Conservation (phyloP, 2,113 vertebrate genomes). For the Australoheros scitulus region DNA sequence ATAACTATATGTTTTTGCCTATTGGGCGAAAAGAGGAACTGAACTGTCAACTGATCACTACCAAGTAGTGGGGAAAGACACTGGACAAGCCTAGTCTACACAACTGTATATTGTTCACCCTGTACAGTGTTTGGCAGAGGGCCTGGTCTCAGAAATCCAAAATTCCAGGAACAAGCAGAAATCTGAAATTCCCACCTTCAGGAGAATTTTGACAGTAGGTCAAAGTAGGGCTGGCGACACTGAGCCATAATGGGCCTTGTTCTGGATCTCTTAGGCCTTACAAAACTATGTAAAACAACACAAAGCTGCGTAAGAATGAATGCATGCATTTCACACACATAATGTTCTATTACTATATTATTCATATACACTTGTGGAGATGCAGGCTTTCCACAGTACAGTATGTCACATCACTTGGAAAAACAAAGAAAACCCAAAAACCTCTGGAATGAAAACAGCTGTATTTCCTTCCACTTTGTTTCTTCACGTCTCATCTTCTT, state of each 20-base stretch:
- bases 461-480: neutral
- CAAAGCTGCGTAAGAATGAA: neutral
- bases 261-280: neutral
- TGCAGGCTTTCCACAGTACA: neutral
- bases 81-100: neutral
- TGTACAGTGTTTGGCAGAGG: neutral
- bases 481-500: neutral
- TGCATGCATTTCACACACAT: neutral
- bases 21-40: neutral
- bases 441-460: neutral
- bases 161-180: neutral
- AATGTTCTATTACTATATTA: neutral
- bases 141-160: rapidly evolving
- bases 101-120: neutral
- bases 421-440: neutral
- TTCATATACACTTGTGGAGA: neutral
- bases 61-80: neutral
- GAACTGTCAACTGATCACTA: neutral
- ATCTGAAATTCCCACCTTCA: neutral
- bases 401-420: neutral
- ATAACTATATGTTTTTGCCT: neutral
- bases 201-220: neutral
- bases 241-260: neutral
- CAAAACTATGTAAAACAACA: neutral
- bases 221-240: neutral